Evolutionary conservation across 2,888 invertebrate species (phyloP), one percentile per base, ranked within the genome.

Genomic region (Pterostichus madidus): DNA sequence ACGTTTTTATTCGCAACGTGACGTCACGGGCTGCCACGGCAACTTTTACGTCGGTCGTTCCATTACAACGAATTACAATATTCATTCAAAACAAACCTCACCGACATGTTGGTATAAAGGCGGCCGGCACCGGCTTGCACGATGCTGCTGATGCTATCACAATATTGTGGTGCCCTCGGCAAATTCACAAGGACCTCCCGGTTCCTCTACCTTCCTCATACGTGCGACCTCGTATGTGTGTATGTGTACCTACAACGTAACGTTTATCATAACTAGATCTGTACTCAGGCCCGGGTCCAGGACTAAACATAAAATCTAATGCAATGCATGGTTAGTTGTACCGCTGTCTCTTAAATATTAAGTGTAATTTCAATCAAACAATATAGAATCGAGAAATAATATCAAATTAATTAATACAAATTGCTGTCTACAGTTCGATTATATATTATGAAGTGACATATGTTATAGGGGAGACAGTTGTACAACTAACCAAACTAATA

Each of bases 41-140:
- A 75, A 75, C 75, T 75, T 71, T 71, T 71, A 71, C 44, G 68
- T 39, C 68, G 44, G 68, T 71, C 39, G 68, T 71, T 75, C 75
- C 52, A 75, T 75, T 75, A 75, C 75, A 53, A 64, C n/a, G 52
- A 64, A 79, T 79, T 64, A 64, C 64, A 64, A 79, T 79, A 79
- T 79, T 68, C 68, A 79, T 64, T 64, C 46, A 79, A 68, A 68
- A 64, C 68, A 64, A 79, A 64, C 79, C 79, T 64, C 44, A 79
- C 68, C 68, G 32, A 64, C 64, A 64, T 79, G 64, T 78, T 78
- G 24, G 56, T 78, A 61, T 78, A 78, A 59, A 78, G 59, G 61
- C 77, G 32, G 56, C 15, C 32, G 35, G 56, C 13, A 77, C 75
- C 2, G 32, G 31, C 15, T 77, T 56, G 77, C 56, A 77, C 17